Evolutionary conservation across 2,888 invertebrate genomes (phyloP), one percentile per base, ranked within the genome.

Genomic region (Drosophila dives): DNA sequence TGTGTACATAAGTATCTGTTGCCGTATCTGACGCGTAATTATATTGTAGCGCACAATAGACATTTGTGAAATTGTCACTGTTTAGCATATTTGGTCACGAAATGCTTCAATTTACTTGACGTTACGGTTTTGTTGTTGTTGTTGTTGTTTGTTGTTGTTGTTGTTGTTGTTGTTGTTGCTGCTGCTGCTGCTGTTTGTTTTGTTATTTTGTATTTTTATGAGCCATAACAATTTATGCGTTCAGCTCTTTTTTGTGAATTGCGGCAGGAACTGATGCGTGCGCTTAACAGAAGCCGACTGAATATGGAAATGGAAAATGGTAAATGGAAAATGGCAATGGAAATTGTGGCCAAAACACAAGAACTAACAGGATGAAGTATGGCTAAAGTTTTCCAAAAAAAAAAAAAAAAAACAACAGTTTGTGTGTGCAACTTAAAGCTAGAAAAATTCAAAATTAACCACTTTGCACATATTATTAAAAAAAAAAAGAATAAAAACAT

Each of bases 21-120:
- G 64, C 64, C 42, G 65, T 69, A 72, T 80, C 72, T 74, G 71
- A 77, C 68, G 77, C 73, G 72, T 84, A 84, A 84, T 84, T 84
- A 84, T 85, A 89, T 83, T 75, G 78, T 78, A 64, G 75, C 79
- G 65, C 71, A 84, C 85, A 86, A 86, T 86, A 83, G 90, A 80
- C 86, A 89, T 87, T 91, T 87, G 74, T 87, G 84, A 88, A 90
- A 90, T 87, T 92, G 91, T 91, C 90, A 91, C 90, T 92, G 77
- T 87, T 91, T 91, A 92, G 88, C 91, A 91, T 92, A 91, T 91
- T 92, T 88, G 90, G 91, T 91, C 91, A 91, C 91, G 91, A 91
- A 84, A 91, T 64, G 80, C 70, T 83, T 86, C 66, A 77, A 72
- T 79, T 75, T 83, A 75, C 68, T 72, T 68, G 66, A 79, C 80